Conservation (phyloP, 2,113 vertebrate species). For the Suricata suricatta region DNA sequence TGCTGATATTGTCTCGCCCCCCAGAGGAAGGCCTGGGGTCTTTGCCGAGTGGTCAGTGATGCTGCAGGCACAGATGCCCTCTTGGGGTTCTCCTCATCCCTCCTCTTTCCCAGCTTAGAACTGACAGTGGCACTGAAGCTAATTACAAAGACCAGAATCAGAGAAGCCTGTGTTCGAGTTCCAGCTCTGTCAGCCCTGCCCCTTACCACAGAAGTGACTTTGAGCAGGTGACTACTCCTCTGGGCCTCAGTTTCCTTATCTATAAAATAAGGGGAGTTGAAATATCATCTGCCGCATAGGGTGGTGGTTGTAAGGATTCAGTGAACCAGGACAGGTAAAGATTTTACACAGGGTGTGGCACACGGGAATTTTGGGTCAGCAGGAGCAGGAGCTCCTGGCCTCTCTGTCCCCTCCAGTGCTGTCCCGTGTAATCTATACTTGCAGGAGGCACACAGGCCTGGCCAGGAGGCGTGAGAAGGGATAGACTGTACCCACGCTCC, state of each 20-base stretch:
- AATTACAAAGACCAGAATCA: not conserved
- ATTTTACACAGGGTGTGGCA: not conserved
- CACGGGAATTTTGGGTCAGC: not conserved
- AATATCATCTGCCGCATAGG: not conserved
- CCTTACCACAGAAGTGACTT: not conserved
- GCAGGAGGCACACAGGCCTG: not conserved
- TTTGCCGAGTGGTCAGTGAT: not conserved
- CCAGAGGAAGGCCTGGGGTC: not conserved
- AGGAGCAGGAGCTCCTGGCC: not conserved
- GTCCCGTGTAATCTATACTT: too few species aligned
- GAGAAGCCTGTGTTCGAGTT: not conserved
- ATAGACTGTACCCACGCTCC: accelerated
- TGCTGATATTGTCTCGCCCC: accelerated
- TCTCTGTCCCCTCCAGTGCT: not conserved
- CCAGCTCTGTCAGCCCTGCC: not conserved
- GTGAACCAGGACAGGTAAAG: not conserved
- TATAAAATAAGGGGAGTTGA: not conserved
- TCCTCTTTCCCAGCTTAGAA: not conserved
- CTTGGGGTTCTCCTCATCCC: not conserved
- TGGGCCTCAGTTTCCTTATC: not conserved
- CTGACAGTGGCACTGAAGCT: not conserved
- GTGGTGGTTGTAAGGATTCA: not conserved
- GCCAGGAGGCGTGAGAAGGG: not conserved
- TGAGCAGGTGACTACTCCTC: not conserved
- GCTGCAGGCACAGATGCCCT: not conserved